Conservation (phyloP, 1,140 invertebrate genomes). For the Pissodes strobi region DNA sequence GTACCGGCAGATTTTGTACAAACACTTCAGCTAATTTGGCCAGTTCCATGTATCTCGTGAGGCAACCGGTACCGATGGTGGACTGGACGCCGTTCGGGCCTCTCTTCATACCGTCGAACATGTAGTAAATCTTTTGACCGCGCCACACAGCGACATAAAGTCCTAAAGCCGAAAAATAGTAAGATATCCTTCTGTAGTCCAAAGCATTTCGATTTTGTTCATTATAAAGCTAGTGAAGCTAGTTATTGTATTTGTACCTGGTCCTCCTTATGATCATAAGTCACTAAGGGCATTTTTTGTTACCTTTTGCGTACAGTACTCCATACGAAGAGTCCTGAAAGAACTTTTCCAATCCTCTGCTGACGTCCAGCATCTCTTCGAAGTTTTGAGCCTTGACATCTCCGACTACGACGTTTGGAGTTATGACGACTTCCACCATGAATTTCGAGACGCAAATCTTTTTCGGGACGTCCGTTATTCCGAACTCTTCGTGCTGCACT, state of each 20-base stretch:
- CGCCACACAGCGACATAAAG: slow-evolving; percentile 56
- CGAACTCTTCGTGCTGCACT: slow-evolving; percentile 48
- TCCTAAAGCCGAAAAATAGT: too few species aligned
- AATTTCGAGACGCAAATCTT: slow-evolving; percentile 47
- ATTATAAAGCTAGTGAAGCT: too few species aligned
- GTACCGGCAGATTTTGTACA: slow-evolving; percentile 49
- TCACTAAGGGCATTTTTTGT: too few species aligned
- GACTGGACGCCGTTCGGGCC: slow-evolving; percentile 55
- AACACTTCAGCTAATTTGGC: slow-evolving; percentile 55
- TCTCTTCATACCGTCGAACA: slow-evolving; percentile 59
- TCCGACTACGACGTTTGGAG: slow-evolving; percentile 50
- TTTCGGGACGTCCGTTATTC: slow-evolving; percentile 55
- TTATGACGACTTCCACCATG: slow-evolving; percentile 48
- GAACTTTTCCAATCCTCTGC: slow-evolving; percentile 40
- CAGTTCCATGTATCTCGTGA: slow-evolving; percentile 50
- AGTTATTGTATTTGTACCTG: too few species aligned
- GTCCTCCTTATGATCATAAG: too few species aligned
- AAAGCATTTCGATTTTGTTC: too few species aligned
- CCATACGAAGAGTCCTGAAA: slow-evolving; percentile 36
- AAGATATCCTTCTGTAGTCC: too few species aligned
- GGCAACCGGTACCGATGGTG: slow-evolving; percentile 55
- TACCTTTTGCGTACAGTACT: too few species aligned
- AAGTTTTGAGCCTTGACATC: slow-evolving; percentile 56
- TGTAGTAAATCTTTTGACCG: slow-evolving; percentile 52
- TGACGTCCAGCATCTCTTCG: slow-evolving; percentile 43